Evolutionary conservation across 2,888 invertebrate species (phyloP).

Genomic region (Hetaerina titia): DNA sequence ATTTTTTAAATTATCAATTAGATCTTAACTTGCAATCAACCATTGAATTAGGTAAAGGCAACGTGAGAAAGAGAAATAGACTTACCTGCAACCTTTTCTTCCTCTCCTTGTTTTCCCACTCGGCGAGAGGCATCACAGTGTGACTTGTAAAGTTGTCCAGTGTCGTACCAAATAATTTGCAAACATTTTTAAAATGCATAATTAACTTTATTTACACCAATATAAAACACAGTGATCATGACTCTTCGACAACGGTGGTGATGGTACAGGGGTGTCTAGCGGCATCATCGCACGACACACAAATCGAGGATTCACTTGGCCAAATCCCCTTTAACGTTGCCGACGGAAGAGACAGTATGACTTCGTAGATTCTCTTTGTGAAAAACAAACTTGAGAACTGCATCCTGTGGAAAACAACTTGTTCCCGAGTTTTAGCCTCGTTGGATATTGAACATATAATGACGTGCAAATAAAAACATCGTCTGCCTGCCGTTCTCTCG

Average conservation of each 20-base stretch:
- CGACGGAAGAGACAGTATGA: background rate
- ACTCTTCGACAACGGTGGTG: background rate
- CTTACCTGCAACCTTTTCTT: too few relatives aligned
- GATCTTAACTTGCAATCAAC: too few relatives aligned
- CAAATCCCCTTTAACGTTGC: background rate
- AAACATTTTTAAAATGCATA: background rate
- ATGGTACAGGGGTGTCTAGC: background rate
- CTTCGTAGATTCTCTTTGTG: background rate
- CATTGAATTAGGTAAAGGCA: too few relatives aligned
- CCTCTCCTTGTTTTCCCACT: too few relatives aligned
- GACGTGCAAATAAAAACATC: background rate
- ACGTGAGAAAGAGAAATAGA: too few relatives aligned
- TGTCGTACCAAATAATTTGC: background rate
- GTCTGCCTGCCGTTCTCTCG: background rate
- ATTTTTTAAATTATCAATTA: too few relatives aligned
- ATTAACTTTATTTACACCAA: constrained; percentile 56
- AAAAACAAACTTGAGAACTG: background rate
- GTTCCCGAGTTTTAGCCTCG: constrained; percentile 5
- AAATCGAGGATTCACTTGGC: background rate
- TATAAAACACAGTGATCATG: constrained; percentile 40
- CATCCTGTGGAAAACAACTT: background rate
- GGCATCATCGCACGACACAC: background rate
- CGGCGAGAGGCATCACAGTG: background rate
- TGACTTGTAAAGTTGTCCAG: background rate
- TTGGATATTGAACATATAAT: background rate